A percentile compares a stretch with the other conserved stretches of the same genome.
phyloP scores from a whole-genome alignment of 2,113 vertebrate genomes.

The Heterocephalus glaber region DNA sequence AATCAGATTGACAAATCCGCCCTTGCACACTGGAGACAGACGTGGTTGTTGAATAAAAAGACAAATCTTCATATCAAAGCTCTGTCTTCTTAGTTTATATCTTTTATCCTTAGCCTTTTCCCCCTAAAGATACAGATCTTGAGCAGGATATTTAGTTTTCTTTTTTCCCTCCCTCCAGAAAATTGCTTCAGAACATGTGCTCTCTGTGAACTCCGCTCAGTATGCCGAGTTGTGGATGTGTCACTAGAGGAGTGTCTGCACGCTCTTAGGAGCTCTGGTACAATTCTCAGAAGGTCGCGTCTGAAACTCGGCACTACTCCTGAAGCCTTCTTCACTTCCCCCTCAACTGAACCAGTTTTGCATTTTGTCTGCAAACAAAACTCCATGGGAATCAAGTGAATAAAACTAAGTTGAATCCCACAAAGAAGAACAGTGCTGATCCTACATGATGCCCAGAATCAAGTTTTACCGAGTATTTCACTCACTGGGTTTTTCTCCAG shows the following conservation, averaged over 20 bases:
- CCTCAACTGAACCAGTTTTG: neutral
- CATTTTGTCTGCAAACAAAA: constrained; percentile 31
- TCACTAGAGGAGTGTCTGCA: neutral
- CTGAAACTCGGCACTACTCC: neutral
- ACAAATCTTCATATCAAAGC: constrained; percentile 30
- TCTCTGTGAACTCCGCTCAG: constrained; percentile 13
- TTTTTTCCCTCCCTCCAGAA: neutral
- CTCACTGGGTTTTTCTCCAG: neutral
- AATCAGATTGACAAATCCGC: constrained; percentile 62
- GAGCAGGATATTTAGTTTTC: neutral
- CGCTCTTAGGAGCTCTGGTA: neutral
- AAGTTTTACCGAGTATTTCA: neutral
- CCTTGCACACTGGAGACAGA: constrained; percentile 31
- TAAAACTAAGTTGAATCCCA: constrained; percentile 14
- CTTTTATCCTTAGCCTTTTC: neutral
- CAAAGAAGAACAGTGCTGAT: neutral
- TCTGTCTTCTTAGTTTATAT: constrained; percentile 29
- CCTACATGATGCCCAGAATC: neutral
- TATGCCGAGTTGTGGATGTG: neutral
- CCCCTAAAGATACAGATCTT: neutral
- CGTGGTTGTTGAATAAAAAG: constrained; percentile 33
- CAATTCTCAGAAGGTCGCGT: constrained; percentile 33
- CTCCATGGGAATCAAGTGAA: neutral
- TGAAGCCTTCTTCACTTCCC: neutral
- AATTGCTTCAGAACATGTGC: constrained; percentile 9